These are phyloP conservation scores for Syngnathus scovelli DNA, from an alignment of 2,113 vertebrate genomes.

Conservation along the genomic window DNA sequence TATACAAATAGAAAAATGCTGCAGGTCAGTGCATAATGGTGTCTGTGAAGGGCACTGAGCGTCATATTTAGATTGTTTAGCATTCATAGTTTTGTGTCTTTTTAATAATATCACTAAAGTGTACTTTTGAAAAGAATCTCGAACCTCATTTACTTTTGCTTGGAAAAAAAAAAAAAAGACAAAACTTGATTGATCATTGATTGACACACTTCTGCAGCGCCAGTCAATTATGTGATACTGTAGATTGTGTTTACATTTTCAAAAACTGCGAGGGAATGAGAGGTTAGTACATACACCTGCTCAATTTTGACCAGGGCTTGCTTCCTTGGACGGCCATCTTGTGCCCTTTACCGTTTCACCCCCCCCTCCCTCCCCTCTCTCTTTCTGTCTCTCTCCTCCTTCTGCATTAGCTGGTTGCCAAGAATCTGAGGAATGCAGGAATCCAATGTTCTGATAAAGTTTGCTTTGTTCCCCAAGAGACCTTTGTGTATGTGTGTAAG, in stretches of 20 bases:
- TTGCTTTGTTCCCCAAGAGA: conserved; percentile 93
- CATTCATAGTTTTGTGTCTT: not conserved
- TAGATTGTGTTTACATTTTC: conserved; percentile 23
- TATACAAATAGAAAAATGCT: not conserved
- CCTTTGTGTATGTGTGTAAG: conserved; percentile 54
- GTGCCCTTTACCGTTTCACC: not conserved
- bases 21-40: not conserved
- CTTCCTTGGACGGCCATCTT: not conserved
- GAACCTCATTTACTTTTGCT: not conserved
- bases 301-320: conserved; percentile 16
- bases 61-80: too few relatives aligned
- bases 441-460: conserved; percentile 89
- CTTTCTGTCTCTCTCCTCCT: conserved; percentile 6
- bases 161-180: not conserved
- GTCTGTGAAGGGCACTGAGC: not conserved
- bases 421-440: conserved; percentile 92
- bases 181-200: not conserved
- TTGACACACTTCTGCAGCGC: not conserved
- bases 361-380: conserved; percentile 25
- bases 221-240: conserved; percentile 8
- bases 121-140: too few relatives aligned
- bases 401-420: conserved; percentile 74
- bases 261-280: conserved; percentile 5
- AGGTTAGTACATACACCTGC: conserved; percentile 26
- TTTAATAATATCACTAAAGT: too few relatives aligned